A percentile compares a stretch with the other conserved stretches of the same genome.
phyloP scores from a whole-genome alignment of 2,113 vertebrate genomes.

The Anhinga rufa region DNA sequence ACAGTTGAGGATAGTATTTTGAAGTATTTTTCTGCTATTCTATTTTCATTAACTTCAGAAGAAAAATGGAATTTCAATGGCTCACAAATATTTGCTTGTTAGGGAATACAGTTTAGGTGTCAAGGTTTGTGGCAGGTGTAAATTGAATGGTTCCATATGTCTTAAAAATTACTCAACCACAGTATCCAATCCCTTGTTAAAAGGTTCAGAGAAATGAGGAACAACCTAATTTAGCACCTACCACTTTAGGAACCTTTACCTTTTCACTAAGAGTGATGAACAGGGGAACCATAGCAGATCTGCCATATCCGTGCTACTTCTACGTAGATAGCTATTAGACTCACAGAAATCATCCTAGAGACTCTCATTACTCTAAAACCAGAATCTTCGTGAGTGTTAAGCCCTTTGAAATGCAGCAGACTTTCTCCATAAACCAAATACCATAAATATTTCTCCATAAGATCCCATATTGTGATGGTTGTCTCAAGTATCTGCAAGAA shows the following conservation, averaged over 20 bases:
- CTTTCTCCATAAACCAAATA: neutral
- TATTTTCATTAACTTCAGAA: neutral
- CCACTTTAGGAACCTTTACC: neutral
- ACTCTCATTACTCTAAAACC: neutral
- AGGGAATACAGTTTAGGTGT: neutral
- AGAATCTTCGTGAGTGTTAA: neutral
- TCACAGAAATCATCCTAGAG: neutral
- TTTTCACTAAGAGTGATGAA: slow-evolving; percentile 3
- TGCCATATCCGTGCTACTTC: neutral
- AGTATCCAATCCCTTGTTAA: neutral
- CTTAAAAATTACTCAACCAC: neutral
- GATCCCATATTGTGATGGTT: neutral
- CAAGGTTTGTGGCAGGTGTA: neutral
- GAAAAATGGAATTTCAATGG: neutral
- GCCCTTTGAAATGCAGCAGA: neutral
- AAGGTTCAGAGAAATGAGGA: neutral
- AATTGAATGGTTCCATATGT: neutral
- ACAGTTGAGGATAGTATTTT: neutral
- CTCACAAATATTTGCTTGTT: neutral
- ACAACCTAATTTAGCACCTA: neutral
- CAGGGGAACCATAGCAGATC: neutral
- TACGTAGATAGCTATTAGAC: neutral
- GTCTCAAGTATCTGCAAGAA: neutral
- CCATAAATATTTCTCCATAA: neutral
- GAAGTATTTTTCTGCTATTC: neutral